phyloP scores from a whole-genome alignment of 2,113 vertebrate genomes.

The Xyliphius kryptos region DNA sequence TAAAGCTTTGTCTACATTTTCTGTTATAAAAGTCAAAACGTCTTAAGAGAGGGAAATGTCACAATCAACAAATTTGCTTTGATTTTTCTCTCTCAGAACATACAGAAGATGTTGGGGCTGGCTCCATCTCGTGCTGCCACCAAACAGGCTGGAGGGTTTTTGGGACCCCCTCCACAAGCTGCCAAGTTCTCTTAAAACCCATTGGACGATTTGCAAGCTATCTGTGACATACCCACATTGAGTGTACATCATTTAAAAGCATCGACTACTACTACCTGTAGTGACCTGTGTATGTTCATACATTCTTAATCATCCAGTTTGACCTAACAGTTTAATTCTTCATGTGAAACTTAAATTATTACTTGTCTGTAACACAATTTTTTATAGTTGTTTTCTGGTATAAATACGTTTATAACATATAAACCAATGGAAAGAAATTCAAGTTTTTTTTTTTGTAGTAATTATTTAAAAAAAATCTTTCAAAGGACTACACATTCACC shows the following conservation, averaged over 20 bases:
- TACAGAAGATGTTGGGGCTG: conserved; percentile 96
- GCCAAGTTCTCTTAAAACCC: conserved; percentile 84
- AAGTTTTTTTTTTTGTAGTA: not conserved
- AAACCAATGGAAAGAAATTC: no score
- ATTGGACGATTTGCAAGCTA: not conserved
- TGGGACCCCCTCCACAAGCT: conserved; percentile 91
- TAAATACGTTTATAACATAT: no score
- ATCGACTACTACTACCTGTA: conserved; percentile 3
- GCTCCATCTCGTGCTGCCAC: conserved; percentile 95
- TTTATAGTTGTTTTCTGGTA: no score
- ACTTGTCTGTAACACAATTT: no score
- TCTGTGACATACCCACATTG: not conserved
- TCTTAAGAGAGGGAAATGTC: no score
- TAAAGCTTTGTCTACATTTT: no score
- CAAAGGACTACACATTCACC: not conserved
- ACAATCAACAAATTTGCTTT: not conserved
- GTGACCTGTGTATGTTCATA: not conserved
- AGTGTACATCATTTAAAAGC: conserved; percentile 8
- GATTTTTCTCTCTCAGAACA: conserved; percentile 71
- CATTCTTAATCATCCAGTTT: not conserved
- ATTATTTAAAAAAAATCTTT: not conserved
- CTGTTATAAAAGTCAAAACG: no score
- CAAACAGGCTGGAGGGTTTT: conserved; percentile 95
- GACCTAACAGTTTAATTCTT: not conserved
- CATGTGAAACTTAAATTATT: no score